These are phyloP conservation scores for Bradypus variegatus DNA, from an alignment of 2,797 vertebrate genomes.

Conservation along the genomic window DNA sequence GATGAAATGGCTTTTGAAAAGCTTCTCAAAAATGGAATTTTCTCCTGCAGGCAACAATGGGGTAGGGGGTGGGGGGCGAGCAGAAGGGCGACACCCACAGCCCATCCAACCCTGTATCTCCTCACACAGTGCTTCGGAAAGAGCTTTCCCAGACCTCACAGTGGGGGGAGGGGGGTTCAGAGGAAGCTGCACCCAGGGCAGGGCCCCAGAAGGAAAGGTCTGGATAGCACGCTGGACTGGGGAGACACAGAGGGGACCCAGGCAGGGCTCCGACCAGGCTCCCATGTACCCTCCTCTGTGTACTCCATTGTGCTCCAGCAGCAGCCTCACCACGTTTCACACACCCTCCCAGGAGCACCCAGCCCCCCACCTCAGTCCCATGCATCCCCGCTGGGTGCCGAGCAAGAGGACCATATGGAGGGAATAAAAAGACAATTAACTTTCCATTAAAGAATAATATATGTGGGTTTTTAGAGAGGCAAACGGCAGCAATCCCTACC, in stretches of 20 bases:
- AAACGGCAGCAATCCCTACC: slow-evolving; percentile 68
- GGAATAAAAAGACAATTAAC: slow-evolving; percentile 78
- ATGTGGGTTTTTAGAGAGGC: slow-evolving; percentile 75
- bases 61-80: background rate
- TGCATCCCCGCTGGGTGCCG: slow-evolving; percentile 63
- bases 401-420: slow-evolving; percentile 76
- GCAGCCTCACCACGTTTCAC: slow-evolving; percentile 27
- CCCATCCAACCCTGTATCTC: background rate
- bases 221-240: background rate
- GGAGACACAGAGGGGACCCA: background rate
- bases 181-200: background rate
- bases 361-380: slow-evolving; percentile 53
- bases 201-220: background rate
- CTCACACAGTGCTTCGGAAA: background rate
- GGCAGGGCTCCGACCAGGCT: background rate
- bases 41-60: background rate
- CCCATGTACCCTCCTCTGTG: background rate
- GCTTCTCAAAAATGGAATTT: slow-evolving; percentile 39
- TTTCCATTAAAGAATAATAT: slow-evolving; percentile 79
- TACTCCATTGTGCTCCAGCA: slow-evolving; percentile 29
- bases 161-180: background rate
- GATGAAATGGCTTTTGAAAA: slow-evolving; percentile 40
- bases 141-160: background rate
- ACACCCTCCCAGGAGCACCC: slow-evolving; percentile 52
- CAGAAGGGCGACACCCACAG: background rate